A percentile compares a stretch with the other conserved stretches of the same genome.
Evolutionary conservation across 2,797 vertebrate genomes (phyloP).

Genomic region (Microctenopoma stevenorrisi): DNA sequence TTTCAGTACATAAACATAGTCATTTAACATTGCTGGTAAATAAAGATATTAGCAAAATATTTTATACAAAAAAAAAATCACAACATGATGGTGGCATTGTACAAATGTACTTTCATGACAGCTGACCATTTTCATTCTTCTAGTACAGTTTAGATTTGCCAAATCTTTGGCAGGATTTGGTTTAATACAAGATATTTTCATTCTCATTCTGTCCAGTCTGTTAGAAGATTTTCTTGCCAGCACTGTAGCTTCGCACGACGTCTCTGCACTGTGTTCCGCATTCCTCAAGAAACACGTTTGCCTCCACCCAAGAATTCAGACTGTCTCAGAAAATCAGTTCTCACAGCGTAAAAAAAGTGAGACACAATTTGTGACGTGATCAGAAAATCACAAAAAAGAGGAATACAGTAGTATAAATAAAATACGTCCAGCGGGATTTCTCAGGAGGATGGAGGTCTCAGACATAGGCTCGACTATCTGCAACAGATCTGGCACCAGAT

Average conservation of each 20-base stretch:
- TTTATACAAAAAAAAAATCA: conserved; percentile 24
- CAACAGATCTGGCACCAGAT: conserved; percentile 73
- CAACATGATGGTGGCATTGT: conserved; percentile 23
- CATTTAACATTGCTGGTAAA: neutral
- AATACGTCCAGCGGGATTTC: conserved; percentile 44
- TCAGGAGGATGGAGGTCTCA: conserved; percentile 45
- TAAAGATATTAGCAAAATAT: neutral
- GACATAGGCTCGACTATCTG: conserved; percentile 80
- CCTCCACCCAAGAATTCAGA: conserved; percentile 13
- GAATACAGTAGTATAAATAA: conserved; percentile 15
- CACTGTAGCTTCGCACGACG: conserved; percentile 3
- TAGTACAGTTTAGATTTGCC: no score
- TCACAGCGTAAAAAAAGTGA: conserved; percentile 7
- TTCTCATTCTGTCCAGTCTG: conserved; percentile 36
- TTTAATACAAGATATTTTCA: conserved; percentile 20
- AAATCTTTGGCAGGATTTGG: no score
- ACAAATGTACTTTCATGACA: conserved; percentile 8
- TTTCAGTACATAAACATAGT: conserved; percentile 30
- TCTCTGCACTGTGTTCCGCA: neutral
- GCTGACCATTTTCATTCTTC: no score
- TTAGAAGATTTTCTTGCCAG: neutral
- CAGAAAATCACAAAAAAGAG: neutral
- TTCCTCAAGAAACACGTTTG: conserved; percentile 7
- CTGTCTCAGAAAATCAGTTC: conserved; percentile 3
- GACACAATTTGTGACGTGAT: conserved; percentile 2